Percentiles rank a stretch among this genome's conserved stretches.
phyloP scores from a whole-genome alignment of 2,113 vertebrate genomes.

The Ariopsis seemanni region DNA sequence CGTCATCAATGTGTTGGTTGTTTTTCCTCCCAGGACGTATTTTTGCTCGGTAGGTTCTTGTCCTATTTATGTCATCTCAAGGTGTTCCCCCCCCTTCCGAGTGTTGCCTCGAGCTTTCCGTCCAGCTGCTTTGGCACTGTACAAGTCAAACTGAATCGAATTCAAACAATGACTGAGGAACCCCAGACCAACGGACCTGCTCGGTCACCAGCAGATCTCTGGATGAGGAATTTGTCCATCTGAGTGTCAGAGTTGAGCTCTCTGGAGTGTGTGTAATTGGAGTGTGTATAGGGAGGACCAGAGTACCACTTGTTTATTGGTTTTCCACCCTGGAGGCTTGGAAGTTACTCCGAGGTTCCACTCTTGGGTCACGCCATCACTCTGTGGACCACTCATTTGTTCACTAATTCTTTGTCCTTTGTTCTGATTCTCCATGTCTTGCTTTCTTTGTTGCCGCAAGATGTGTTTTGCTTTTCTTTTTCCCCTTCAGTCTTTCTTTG shows the following conservation, averaged over 20 bases:
- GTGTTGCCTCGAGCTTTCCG: not conserved
- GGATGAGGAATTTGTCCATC: not conserved
- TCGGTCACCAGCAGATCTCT: not conserved
- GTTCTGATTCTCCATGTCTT: not conserved
- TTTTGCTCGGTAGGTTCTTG: not conserved
- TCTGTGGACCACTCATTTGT: not conserved
- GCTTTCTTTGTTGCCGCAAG: not conserved
- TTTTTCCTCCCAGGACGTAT: not conserved
- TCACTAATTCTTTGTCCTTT: conserved; percentile 2
- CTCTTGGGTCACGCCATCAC: not conserved
- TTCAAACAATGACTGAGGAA: not conserved
- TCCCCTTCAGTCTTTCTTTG: not conserved
- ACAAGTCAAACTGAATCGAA: not conserved
- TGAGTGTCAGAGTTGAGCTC: not conserved
- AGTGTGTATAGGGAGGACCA: conserved; percentile 33
- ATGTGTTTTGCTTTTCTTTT: not conserved
- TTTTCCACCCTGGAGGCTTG: conserved; percentile 25
- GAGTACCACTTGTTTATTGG: conserved; percentile 41
- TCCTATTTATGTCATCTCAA: not conserved
- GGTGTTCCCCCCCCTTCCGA: not conserved
- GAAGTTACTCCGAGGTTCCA: conserved; percentile 19
- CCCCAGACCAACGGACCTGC: not conserved
- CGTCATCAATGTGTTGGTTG: not conserved
- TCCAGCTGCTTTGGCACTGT: not conserved
- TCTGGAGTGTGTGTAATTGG: conserved; percentile 25